phyloP scores from a whole-genome alignment of 2,797 vertebrate genomes.

The Neomorphus geoffroyi region DNA sequence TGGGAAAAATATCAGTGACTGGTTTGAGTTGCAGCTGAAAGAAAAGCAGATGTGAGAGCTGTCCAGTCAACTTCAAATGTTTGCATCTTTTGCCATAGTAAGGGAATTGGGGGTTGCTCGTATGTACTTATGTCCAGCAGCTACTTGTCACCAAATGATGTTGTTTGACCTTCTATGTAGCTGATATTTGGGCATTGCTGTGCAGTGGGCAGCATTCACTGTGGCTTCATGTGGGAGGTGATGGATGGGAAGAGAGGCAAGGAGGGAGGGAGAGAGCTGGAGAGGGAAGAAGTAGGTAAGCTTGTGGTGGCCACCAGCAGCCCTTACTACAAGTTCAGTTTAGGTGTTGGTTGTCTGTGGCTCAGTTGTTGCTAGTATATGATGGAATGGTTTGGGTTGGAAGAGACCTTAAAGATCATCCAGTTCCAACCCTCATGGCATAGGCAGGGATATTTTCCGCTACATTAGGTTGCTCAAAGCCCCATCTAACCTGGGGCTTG shows the following conservation, averaged over 20 bases:
- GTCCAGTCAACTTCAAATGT: not conserved
- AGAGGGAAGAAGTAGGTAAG: not conserved
- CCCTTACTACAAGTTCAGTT: not conserved
- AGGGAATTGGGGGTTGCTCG: not conserved
- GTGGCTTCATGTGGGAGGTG: accelerated
- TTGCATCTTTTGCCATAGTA: not conserved
- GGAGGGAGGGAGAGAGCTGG: not conserved
- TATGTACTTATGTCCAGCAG: accelerated
- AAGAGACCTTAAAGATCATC: too few relatives aligned
- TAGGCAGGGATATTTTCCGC: too few relatives aligned
- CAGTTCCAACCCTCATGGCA: too few relatives aligned
- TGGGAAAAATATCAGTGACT: not conserved
- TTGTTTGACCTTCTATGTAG: not conserved
- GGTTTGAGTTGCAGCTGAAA: not conserved
- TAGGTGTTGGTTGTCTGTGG: not conserved
- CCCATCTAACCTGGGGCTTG: too few relatives aligned
- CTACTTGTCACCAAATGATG: not conserved
- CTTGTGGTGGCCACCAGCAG: not conserved
- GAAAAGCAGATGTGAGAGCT: not conserved
- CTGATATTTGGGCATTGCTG: not conserved
- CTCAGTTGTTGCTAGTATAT: not conserved
- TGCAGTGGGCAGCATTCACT: not conserved
- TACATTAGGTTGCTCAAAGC: too few relatives aligned
- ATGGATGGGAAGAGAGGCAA: not conserved
- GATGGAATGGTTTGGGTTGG: too few relatives aligned